Base-by-base conservation (phyloP, 1,140 invertebrate species). In the Antheraea pernyi region DNA sequence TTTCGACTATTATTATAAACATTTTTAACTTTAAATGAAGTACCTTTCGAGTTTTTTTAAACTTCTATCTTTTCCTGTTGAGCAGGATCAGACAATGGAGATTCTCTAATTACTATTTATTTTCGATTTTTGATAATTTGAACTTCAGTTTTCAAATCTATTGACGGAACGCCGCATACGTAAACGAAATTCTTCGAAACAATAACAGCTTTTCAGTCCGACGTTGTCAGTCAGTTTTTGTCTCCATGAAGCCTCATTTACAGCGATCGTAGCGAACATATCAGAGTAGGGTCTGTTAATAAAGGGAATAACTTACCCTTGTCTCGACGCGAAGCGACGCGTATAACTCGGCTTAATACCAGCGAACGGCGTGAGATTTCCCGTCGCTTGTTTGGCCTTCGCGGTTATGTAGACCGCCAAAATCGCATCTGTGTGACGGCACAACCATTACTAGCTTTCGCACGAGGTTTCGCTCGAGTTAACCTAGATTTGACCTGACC, bases 301-400 rank as follows among this genome's bases (percentile, higher is more conserved):
- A 63, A 63, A 37, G 61, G 61, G 22, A 37, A 22, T 63, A 37
- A 63, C 61, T n/a, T 37, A 63, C 61, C 61, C 61, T 63, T 63
- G 22, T 63, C 61, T 22, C 13, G 36, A 18, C 5, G 19, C 61
- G 46, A 2, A 53, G 46, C 16, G 46, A 53, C 16, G 46, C 46
- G 46, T 9, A 53, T 53, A 53, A 53, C 46, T 53, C 61, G 61
- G 30, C 30, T 63, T 63, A 63, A 63, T 37, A 36, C 9, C 61
- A 22, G 11, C 22, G 61, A 37, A 63, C 30, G 61, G 61, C 37
- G 30, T 63, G 16, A 63, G 61, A 19, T 37, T 63, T 63, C 16
- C 16, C 6, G 30, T 36, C 59, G 59, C 61, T 16, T 36, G 30
- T 63, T 63, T 63, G 18, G 61, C 7, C 30, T 53, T 1, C 6